These are phyloP conservation scores for Cloeon dipterum DNA, from an alignment of 2,888 invertebrate genomes.

Conservation along the genomic window DNA sequence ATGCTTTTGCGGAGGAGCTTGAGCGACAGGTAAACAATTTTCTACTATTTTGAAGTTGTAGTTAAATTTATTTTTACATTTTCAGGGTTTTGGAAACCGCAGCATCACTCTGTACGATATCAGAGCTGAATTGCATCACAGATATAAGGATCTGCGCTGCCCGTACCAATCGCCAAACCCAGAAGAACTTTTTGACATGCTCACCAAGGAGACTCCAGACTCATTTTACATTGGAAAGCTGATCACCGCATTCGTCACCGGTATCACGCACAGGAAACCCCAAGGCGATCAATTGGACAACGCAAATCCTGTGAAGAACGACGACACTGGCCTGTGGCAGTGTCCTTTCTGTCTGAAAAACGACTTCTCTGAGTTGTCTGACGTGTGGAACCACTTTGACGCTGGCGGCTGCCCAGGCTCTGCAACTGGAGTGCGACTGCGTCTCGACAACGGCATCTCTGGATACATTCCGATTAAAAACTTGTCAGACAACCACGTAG, in stretches of 20 bases:
- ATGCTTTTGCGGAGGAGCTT: constrained; percentile 94
- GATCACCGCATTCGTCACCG: constrained; percentile 47
- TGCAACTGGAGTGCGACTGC: constrained; percentile 72
- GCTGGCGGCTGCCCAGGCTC: constrained; percentile 88
- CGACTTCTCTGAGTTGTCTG: constrained; percentile 86
- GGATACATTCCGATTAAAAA: constrained; percentile 89
- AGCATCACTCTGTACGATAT: constrained; percentile 94
- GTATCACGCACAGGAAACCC: constrained; percentile 32
- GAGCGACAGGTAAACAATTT: constrained; percentile 61
- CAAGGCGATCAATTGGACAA: constrained; percentile 84
- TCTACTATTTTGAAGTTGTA: neutral
- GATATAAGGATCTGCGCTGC: constrained; percentile 75
- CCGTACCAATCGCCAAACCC: constrained; percentile 54
- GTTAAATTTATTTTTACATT: constrained; percentile 6
- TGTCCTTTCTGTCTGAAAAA: constrained; percentile 93
- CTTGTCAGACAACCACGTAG: constrained; percentile 78
- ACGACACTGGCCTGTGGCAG: constrained; percentile 88
- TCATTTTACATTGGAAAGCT: constrained; percentile 77
- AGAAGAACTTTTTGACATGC: constrained; percentile 80
- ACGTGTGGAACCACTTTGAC: constrained; percentile 98
- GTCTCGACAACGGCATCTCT: constrained; percentile 76
- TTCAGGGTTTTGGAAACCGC: constrained; percentile 59
- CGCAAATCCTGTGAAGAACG: constrained; percentile 86
- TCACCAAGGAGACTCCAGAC: constrained; percentile 90
- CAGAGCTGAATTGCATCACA: constrained; percentile 76